Percentiles rank a stretch among this genome's conserved stretches.
phyloP scores from a whole-genome alignment of 2,797 vertebrate species.

The Poecilia picta region DNA sequence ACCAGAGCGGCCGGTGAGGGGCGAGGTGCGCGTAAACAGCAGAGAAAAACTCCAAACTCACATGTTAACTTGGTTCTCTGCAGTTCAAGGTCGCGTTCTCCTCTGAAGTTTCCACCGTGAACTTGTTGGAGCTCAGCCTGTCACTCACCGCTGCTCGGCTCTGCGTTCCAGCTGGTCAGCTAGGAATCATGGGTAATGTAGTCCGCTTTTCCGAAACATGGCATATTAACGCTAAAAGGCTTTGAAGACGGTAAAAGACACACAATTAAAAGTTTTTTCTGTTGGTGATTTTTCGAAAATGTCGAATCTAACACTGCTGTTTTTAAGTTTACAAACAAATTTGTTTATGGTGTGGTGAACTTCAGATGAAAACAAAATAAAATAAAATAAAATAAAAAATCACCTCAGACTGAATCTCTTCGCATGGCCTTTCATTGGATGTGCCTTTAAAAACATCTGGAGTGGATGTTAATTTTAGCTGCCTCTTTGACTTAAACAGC shows the following conservation, averaged over 20 bases:
- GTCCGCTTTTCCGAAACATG: constrained; percentile 1
- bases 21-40: background rate
- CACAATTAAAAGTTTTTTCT: background rate
- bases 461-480: constrained; percentile 37
- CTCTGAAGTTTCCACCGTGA: constrained; percentile 48
- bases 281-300: background rate
- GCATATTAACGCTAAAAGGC: background rate
- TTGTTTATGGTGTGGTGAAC: background rate
- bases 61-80: constrained; percentile 28
- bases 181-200: constrained; percentile 64
- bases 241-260: background rate
- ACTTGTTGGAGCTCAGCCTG: constrained; percentile 69
- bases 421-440: background rate
- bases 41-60: constrained; percentile 28
- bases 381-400: background rate
- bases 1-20: background rate
- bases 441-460: constrained; percentile 21
- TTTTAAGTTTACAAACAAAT: background rate
- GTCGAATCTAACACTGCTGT: background rate
- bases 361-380: background rate
- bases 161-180: constrained; percentile 58
- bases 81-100: constrained; percentile 36
- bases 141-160: constrained; percentile 46
- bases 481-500: constrained; percentile 40
- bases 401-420: background rate